Conservation (phyloP, 2,888 invertebrate species). For the Myopa tessellatipennis region DNA sequence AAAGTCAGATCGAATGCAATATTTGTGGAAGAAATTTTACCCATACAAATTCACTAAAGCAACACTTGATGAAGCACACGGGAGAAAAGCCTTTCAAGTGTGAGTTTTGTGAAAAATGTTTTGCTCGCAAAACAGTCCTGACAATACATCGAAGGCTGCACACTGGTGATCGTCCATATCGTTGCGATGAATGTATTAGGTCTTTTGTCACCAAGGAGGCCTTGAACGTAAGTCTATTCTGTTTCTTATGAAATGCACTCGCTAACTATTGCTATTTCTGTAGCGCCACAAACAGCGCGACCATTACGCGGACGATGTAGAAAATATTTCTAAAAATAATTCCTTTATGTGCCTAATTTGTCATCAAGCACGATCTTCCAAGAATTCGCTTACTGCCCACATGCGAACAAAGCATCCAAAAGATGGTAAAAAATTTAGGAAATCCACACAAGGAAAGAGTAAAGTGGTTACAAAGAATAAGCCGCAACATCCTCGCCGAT, state of each 20-base stretch:
- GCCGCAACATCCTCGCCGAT: too few species aligned
- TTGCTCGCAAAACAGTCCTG: slow-evolving; percentile 48
- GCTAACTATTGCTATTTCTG: slow-evolving; percentile 6
- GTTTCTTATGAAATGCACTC: neutral
- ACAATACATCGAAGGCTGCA: slow-evolving; percentile 49
- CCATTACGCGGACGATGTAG: slow-evolving; percentile 41
- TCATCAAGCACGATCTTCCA: slow-evolving; percentile 45
- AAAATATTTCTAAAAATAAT: slow-evolving; percentile 40
- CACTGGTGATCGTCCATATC: slow-evolving; percentile 50
- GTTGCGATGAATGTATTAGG: slow-evolving; percentile 45
- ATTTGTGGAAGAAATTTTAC: slow-evolving; percentile 49
- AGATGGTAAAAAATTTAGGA: neutral
- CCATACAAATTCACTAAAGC: slow-evolving; percentile 48
- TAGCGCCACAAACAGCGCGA: slow-evolving; percentile 49
- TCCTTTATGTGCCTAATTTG: slow-evolving; percentile 47
- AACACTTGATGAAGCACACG: slow-evolving; percentile 48
- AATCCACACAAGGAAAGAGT: too few species aligned
- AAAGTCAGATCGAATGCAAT: slow-evolving; percentile 48
- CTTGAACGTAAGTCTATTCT: slow-evolving; percentile 43
- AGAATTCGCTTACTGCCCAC: slow-evolving; percentile 47
- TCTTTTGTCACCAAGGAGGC: slow-evolving; percentile 50
- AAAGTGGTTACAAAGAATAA: too few species aligned
- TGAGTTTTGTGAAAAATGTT: slow-evolving; percentile 49
- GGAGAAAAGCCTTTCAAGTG: slow-evolving; percentile 50
- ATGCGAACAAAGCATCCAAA: slow-evolving; percentile 45